phyloP scores from a whole-genome alignment of 2,113 vertebrate species.

The Noturus placidus region DNA sequence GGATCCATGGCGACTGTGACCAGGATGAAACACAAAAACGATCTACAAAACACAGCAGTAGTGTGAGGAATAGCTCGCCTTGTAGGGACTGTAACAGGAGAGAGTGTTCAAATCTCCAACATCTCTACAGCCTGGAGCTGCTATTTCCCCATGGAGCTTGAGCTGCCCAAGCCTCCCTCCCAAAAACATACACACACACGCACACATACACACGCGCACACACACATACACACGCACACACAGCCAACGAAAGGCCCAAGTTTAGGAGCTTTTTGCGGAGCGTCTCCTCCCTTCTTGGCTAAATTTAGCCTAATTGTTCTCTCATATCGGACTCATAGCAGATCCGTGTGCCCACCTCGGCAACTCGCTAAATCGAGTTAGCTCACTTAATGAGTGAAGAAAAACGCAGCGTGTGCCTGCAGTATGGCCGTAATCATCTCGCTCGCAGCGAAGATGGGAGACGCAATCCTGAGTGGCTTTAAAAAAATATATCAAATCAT shows the following conservation, averaged over 20 bases:
- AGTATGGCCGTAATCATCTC: background rate
- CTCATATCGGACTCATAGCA: slow-evolving; percentile 27
- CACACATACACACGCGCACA: slow-evolving; percentile 17
- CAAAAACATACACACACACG: slow-evolving; percentile 10
- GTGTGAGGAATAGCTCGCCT: background rate
- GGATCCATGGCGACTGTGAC: background rate
- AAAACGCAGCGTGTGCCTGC: slow-evolving; percentile 5
- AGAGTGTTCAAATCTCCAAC: slow-evolving; percentile 14
- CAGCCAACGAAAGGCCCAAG: background rate
- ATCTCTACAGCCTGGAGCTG: slow-evolving; percentile 38
- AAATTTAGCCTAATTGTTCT: slow-evolving; percentile 52
- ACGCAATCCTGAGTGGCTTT: slow-evolving; percentile 9
- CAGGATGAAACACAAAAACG: background rate
- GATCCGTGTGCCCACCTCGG: slow-evolving; percentile 19
- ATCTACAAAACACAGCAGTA: background rate
- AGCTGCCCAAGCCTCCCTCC: background rate
- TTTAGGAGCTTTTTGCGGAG: slow-evolving; percentile 3
- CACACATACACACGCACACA: background rate
- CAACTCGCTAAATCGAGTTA: slow-evolving; percentile 37
- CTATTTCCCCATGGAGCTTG: slow-evolving; percentile 11
- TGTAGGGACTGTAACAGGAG: background rate
- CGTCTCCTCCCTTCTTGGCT: slow-evolving; percentile 37
- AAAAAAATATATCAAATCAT: background rate
- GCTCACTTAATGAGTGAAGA: slow-evolving; percentile 27
- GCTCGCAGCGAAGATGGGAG: background rate